Evolutionary conservation across 2,113 vertebrate genomes (phyloP), one percentile per base, ranked within the genome.

Genomic region (Trichomycterus rosablanca): DNA sequence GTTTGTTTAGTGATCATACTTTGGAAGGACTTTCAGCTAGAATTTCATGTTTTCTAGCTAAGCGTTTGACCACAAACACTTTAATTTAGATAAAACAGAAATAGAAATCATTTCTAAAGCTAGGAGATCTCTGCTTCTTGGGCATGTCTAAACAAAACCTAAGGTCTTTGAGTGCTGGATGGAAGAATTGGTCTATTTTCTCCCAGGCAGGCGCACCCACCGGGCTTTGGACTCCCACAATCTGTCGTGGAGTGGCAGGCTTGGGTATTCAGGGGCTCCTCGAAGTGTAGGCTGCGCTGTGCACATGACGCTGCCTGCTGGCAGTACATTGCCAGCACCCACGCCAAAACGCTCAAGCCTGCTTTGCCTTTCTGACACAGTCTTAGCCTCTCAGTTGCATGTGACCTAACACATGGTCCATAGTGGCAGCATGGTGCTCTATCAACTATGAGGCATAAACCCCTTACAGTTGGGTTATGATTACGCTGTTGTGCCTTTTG

Each of bases 281-380:
- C 6, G 32, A 44, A 74, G 73, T 61, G 55, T 66, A 74, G 76
- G 66, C 76, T 76, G 78, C 75, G 73, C 76, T 77, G 72, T 75
- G 70, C 46, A 72, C 52, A 11, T 85, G 86, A 87, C 76, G 75
- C 79, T 76, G 76, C 70, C 44, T 60, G 42, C 79, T 79, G 79
- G 79, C 83, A 76, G 75, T 75, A 76, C 77, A 77, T 64, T 32
- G 48, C 43, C 67, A 20, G 64, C 64, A 80, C 85, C 80, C 79
- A 83, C 80, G 55, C 73, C 74, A 56, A 66, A 81, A 77, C 37
- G n/a, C 15, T 40, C 14, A 14, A 40, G n/a, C 4, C 37, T 40
- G 37, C 37, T 40, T 40, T 40, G 37, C 37, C 37, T 40, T 4
- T 40, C 37, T 40, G 37, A 40, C 37, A 40, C 37, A n/a, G 37